phyloP scores from a whole-genome alignment of 1,140 invertebrate species.

The Heliconius congener region DNA sequence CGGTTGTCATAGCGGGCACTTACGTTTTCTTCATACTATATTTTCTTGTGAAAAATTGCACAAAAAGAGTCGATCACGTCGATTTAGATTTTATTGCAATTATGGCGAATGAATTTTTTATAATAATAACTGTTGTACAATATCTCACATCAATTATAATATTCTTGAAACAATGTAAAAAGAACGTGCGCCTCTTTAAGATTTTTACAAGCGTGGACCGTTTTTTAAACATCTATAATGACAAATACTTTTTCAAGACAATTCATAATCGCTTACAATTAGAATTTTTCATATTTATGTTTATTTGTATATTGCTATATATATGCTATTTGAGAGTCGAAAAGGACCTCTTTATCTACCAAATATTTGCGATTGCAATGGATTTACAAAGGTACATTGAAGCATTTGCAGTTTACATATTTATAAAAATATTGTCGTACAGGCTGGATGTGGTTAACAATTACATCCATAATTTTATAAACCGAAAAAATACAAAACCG shows the following conservation, averaged over 20 bases:
- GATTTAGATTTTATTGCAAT: neutral
- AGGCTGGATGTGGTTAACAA: conserved; percentile 46
- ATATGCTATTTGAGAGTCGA: neutral
- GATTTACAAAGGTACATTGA: conserved; percentile 53
- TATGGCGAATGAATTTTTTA: neutral
- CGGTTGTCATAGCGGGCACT: neutral
- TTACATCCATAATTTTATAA: conserved; percentile 38
- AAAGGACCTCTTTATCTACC: neutral
- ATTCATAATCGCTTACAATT: conserved; percentile 35
- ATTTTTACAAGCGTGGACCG: conserved; percentile 47
- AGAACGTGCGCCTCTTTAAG: conserved; percentile 46
- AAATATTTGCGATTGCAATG: conserved; percentile 32
- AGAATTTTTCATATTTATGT: conserved; percentile 25
- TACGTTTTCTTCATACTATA: neutral
- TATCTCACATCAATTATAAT: neutral
- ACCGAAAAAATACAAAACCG: neutral
- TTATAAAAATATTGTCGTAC: conserved; percentile 43
- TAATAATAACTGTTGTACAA: neutral
- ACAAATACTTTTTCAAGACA: conserved; percentile 45
- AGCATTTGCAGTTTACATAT: conserved; percentile 49
- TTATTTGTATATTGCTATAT: neutral
- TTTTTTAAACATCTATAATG: conserved; percentile 41
- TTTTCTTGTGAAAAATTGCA: neutral
- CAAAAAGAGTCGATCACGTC: neutral
- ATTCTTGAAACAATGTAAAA: neutral